These are phyloP conservation scores for Standfussiana lucernea DNA, from an alignment of 2,888 invertebrate genomes.

Conservation along the genomic window DNA sequence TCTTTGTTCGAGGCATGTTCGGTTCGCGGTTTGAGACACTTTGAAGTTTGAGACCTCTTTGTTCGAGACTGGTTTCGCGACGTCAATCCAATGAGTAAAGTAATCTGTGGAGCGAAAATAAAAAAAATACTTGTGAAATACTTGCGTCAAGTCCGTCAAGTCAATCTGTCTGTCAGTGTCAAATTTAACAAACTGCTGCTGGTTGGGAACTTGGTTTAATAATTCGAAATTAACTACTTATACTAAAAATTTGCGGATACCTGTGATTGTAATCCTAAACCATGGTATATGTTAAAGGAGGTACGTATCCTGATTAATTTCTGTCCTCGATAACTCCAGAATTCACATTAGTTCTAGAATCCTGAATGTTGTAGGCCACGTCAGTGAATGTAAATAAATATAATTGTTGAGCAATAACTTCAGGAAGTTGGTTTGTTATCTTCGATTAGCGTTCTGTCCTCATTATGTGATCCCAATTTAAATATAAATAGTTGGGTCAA, in stretches of 20 bases:
- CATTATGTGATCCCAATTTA: slow-evolving; percentile 11
- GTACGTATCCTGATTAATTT: slow-evolving; percentile 62
- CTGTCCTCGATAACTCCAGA: background rate
- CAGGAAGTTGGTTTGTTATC: slow-evolving; percentile 47
- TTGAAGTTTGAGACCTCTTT: too few species aligned
- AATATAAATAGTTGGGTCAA: slow-evolving; percentile 9
- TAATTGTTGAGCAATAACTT: slow-evolving; percentile 48
- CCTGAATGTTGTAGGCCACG: slow-evolving; percentile 71
- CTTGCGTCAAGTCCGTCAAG: too few species aligned
- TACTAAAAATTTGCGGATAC: background rate
- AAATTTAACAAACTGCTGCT: background rate
- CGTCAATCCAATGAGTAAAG: too few species aligned
- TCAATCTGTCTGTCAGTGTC: background rate
- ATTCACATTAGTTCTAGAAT: slow-evolving; percentile 27
- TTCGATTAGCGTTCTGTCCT: slow-evolving; percentile 20
- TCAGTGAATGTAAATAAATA: slow-evolving; percentile 67
- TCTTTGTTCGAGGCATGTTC: too few species aligned
- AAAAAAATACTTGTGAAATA: too few species aligned
- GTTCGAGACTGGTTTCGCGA: too few species aligned
- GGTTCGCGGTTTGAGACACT: too few species aligned
- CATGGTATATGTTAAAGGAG: slow-evolving; percentile 81
- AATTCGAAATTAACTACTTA: background rate
- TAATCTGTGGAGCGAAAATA: too few species aligned
- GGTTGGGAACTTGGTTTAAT: background rate
- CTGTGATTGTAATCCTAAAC: slow-evolving; percentile 19